Evolutionary conservation across 1,140 invertebrate species (phyloP).

Genomic region (Nasonia vitripennis): DNA sequence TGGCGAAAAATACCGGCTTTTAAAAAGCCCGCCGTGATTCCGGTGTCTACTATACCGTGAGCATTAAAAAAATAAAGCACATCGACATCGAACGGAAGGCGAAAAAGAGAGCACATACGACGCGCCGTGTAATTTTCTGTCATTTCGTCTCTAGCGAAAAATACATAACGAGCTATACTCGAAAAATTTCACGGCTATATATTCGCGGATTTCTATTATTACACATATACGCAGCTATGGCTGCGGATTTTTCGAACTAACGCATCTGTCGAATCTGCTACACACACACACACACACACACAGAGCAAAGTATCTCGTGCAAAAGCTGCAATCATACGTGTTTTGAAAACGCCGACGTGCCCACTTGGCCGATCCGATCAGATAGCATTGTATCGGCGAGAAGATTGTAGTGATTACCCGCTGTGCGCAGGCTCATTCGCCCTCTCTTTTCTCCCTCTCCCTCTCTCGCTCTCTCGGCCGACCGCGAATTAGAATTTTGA

Average conservation of each 20-base stretch:
- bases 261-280: constrained; percentile 63
- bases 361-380: constrained; percentile 67
- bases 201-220: constrained; percentile 56
- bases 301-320: constrained; percentile 18
- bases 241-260: constrained; percentile 12
- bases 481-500: constrained; percentile 69
- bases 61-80: constrained; percentile 15
- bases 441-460: not conserved
- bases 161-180: constrained; percentile 3
- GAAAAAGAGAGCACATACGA: not conserved
- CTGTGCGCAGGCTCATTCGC: constrained; percentile 1
- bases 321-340: constrained; percentile 65
- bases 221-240: constrained; percentile 18
- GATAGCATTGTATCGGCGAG: constrained; percentile 68
- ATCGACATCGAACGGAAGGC: constrained; percentile 35
- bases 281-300: not conserved
- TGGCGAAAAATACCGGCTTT: constrained; percentile 41
- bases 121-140: constrained; percentile 49
- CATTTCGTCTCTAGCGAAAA: constrained; percentile 27
- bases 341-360: constrained; percentile 66
- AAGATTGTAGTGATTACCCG: constrained; percentile 72
- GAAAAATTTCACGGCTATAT: constrained; percentile 53
- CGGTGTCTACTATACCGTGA: not conserved
- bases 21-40: constrained; percentile 20
- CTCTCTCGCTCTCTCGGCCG: constrained; percentile 31